A percentile compares a stretch with the other conserved stretches of the same genome.
Evolutionary conservation across 2,113 vertebrate genomes (phyloP).

Genomic region (Phaethon lepturus): DNA sequence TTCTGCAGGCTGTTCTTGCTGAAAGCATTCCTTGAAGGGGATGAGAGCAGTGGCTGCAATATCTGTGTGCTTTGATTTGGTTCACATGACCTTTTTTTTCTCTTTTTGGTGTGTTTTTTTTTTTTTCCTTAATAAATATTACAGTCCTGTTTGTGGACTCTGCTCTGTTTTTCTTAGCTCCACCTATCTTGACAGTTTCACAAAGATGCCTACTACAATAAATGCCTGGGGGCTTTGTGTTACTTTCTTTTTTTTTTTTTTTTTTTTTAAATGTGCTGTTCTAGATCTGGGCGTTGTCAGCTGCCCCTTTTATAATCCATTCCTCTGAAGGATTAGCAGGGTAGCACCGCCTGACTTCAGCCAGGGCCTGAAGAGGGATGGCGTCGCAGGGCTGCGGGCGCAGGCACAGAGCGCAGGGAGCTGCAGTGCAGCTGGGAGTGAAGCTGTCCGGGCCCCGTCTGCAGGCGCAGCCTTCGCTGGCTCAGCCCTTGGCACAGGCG

Average conservation of each 20-base stretch:
- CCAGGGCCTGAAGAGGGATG: not conserved
- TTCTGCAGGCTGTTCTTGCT: not conserved
- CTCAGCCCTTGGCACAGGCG: not conserved
- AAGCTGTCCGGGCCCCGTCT: not conserved
- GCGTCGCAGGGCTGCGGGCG: rapidly evolving
- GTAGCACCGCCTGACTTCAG: not conserved
- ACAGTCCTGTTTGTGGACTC: not conserved
- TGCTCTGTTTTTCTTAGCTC: not conserved
- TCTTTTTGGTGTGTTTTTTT: not conserved
- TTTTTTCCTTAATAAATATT: not conserved
- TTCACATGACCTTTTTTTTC: not conserved
- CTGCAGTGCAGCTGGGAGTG: not conserved
- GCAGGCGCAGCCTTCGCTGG: not conserved
- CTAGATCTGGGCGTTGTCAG: not conserved
- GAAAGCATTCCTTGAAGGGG: not conserved
- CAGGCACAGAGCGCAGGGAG: not conserved
- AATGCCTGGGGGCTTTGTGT: not conserved
- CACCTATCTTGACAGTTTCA: not conserved
- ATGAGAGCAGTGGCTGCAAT: not conserved
- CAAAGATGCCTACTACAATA: not conserved
- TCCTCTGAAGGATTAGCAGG: not conserved
- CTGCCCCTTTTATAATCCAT: not conserved
- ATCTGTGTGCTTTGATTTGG: not conserved
- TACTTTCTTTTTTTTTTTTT: not conserved
- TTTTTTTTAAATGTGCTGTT: not conserved